Evolutionary conservation across 2,888 invertebrate species (phyloP), one percentile per base, ranked within the genome.

Genomic region (Drosophila meridiana): DNA sequence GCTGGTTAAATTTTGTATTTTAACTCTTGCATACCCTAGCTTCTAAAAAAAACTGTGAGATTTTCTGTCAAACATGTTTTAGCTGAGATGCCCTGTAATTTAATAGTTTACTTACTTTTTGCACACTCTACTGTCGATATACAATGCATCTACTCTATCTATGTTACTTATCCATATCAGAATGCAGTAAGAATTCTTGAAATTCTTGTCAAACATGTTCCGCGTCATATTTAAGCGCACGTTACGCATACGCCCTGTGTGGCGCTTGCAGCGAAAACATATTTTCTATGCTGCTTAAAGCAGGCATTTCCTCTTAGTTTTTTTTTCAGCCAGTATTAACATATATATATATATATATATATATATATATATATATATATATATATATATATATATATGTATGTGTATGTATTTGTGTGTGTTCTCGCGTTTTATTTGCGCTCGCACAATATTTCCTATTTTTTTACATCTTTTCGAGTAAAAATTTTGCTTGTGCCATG

Each of bases 401-500:
- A 43, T 36, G 52, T 52, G 8, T 63, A 20, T 26, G 14, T 59
- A 42, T 50, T 30, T 57, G 40, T 55, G 32, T 56, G 50, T 55
- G 32, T 69, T 43, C 42, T 30, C 30, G 14, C 50, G 28, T 60
- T 78, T 73, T 89, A 70, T 80, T 73, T 82, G 73, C 61, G 34
- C 63, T 68, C 57, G 66, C 69, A 80, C 50, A 80, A 40, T 28
- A 40, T 55, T 55, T 40, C n/a, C 28, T 52, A n/a, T 8, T 75
- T 87, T 88, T 76, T 74, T 60, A 57, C 72, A 70, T 81, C 57
- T 80, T 80, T 76, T 69, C 55, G 47, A 67, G 48, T 61, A 72
- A 70, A 74, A 80, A 68, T 63, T 73, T 68, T 38, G 74, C 84
- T 72, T 83, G 66, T 80, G 75, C 71, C 84, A 87, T 74, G 87